phyloP scores from a whole-genome alignment of 2,797 vertebrate genomes.

The Phoeniculus purpureus region DNA sequence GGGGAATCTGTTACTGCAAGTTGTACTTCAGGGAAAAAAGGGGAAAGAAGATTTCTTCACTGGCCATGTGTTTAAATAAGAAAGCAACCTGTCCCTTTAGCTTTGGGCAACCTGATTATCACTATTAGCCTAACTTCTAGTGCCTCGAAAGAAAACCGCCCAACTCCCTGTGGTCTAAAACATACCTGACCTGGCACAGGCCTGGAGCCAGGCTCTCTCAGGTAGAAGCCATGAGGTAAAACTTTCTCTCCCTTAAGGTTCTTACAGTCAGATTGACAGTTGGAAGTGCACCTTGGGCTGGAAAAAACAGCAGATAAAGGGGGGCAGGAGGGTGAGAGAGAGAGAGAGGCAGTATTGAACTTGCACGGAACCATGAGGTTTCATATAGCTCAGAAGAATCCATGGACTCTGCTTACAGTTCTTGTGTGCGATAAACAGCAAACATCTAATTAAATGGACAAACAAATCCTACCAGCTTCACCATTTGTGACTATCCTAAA shows the following conservation, averaged over 20 bases:
- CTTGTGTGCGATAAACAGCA: conserved; percentile 33
- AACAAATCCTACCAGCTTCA: conserved; percentile 13
- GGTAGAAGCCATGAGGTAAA: not conserved
- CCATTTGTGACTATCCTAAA: conserved; percentile 44
- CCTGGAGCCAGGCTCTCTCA: not conserved
- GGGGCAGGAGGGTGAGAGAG: not conserved
- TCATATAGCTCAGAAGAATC: conserved; percentile 33
- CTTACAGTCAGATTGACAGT: not conserved
- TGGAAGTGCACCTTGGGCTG: not conserved
- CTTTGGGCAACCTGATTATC: conserved; percentile 38
- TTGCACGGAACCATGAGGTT: conserved; percentile 1
- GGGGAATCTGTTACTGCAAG: conserved; percentile 10
- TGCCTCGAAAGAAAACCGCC: conserved; percentile 40
- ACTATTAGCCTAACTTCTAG: conserved; percentile 21
- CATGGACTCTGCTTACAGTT: conserved; percentile 52
- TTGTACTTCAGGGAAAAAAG: conserved; percentile 31
- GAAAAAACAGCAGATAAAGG: not conserved
- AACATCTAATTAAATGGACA: conserved; percentile 20
- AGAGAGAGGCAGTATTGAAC: not conserved
- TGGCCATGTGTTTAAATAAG: conserved; percentile 9
- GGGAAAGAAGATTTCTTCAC: not conserved
- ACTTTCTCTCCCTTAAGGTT: not conserved
- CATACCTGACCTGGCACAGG: not conserved
- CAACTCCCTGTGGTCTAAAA: not conserved
- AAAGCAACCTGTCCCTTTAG: conserved; percentile 25